Base-by-base conservation (phyloP, 2,888 invertebrate genomes). In the Rhodophaea formosa region DNA sequence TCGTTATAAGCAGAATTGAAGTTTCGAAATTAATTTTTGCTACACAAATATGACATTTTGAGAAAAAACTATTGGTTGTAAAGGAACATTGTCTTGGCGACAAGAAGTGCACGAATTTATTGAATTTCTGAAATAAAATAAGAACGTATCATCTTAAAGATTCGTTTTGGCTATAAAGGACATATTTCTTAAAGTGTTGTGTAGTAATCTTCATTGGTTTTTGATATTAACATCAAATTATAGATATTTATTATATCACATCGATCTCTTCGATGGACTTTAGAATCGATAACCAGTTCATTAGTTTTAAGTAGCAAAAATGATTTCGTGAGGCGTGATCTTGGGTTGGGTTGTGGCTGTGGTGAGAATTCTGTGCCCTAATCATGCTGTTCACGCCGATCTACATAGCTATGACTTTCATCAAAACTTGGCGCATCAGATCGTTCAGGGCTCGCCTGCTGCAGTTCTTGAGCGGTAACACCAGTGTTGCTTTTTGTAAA, bases 361-460 rank as follows among this genome's bases (percentile, higher is more conserved):
- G 30, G 17, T 29, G 61, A 56, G 53, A 60, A 51, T 53, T 61
- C 43, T 23, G 54, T 51, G 51, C 6, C 12, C 67, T 68, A 63
- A 88, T 62, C 64, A 95, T 95, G 95, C 85, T 97, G 80, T 93
- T 97, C 72, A 96, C 97, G 43, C 87, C 97, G 56, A 96, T 95
- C 84, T 97, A 97, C 82, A 94, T 96, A 88, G 95, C 96, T 75
- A 95, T 96, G 75, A 97, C 97, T 63, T 94, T 95, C 82, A 87
- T 96, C 68, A 96, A 96, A 84, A 94, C 96, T 77, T 95, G 96
- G 95, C 93, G 95, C 57, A 93, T 96, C 63, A 93, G 94, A 55
- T 93, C 94, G 29, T 92, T 96, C 62, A 93, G 93, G 73, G 92
- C 93, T 71, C 95, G 95, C 70, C 92, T 97, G 53, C 92, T 93